Base-by-base conservation (phyloP, 53 echinoderm and acorn worm genomes). In the Hippasteria phrygiana region DNA sequence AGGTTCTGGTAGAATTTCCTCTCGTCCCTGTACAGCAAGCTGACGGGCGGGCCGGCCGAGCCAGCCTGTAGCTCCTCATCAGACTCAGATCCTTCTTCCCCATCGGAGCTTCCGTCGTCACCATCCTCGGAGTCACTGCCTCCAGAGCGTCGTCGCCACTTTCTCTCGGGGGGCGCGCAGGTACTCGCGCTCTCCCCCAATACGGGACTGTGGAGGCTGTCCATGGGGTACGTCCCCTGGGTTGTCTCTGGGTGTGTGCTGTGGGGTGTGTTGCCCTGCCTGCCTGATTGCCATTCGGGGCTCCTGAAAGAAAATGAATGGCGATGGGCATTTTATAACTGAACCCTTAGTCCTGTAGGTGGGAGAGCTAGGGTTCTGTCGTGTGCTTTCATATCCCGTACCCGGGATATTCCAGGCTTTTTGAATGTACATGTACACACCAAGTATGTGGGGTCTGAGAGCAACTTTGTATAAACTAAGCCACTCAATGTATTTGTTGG, bases 181-280 rank as follows among this genome's bases (percentile, higher is more conserved):
- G 94, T 95, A 47, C 95, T 95, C 41, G 95, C 98, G 85, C 98
- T 98, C 84, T 98, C 98, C 32, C 98, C 98, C 13, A 98, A 86
- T 51, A 93, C 92, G 12, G 98, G 98, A 70, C 95, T 95, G 16
- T 75, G 77, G 5, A 98, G 87, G 55, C 89, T 89, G 37, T 91
- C 87, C 62, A 80, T 74, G 26, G 89, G 88, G 81, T 42, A 80
- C 18, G 65, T 26, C 67, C 71, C 48, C 31, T 84, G 77, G n/a
- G 71, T 64, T 40, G 38, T 65, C 31, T 63, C 65, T 43, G 64
- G 65, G n/a, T 82, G 28, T n/a, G 66, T 43, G 34, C 16, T 17
- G 27, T 47, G 66, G 65, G 33, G 9, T 43, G 47, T 55, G 33
- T 89, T 55, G 8, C 4, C 14, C 5, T 80, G 24, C 22, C 87